A percentile compares a stretch with the other conserved stretches of the same genome.
These are phyloP conservation scores for Saccostrea echinata DNA, from an alignment of 1,140 invertebrate genomes.

Conservation along the genomic window DNA sequence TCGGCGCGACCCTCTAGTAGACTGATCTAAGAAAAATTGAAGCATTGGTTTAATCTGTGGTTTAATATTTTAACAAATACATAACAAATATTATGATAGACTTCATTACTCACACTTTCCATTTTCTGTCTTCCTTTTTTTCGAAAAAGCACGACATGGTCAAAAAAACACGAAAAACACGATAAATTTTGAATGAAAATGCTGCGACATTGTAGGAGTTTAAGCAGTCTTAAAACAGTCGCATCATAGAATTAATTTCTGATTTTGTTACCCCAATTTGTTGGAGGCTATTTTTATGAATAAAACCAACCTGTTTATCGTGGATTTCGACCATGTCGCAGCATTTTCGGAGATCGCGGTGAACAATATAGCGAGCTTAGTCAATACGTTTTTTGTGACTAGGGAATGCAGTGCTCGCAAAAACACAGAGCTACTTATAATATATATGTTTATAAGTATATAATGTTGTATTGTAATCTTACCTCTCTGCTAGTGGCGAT, in stretches of 20 bases:
- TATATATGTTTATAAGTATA: too few species aligned
- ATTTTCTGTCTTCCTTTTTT: not conserved
- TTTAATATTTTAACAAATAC: not conserved
- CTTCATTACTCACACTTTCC: not conserved
- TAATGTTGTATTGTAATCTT: not conserved
- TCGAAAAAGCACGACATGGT: constrained; percentile 16
- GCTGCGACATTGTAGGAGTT: not conserved
- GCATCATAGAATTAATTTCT: not conserved
- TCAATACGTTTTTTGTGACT: not conserved
- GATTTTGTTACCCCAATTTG: too few species aligned
- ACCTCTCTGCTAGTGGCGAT: constrained; percentile 15
- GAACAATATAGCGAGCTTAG: not conserved
- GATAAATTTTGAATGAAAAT: constrained; percentile 38
- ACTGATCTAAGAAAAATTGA: not conserved
- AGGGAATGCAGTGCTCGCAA: not conserved
- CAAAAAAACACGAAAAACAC: constrained; percentile 15
- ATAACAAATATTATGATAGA: not conserved
- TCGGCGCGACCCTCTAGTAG: constrained; percentile 10
- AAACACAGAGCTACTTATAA: too few species aligned
- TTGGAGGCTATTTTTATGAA: not conserved
- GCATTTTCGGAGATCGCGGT: constrained; percentile 7
- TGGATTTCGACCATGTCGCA: constrained; percentile 20
- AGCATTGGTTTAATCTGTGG: not conserved
- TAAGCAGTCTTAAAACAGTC: not conserved
- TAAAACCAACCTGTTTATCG: not conserved